Evolutionary conservation across 2,113 vertebrate species (phyloP).

Genomic region (Tetrax tetrax): DNA sequence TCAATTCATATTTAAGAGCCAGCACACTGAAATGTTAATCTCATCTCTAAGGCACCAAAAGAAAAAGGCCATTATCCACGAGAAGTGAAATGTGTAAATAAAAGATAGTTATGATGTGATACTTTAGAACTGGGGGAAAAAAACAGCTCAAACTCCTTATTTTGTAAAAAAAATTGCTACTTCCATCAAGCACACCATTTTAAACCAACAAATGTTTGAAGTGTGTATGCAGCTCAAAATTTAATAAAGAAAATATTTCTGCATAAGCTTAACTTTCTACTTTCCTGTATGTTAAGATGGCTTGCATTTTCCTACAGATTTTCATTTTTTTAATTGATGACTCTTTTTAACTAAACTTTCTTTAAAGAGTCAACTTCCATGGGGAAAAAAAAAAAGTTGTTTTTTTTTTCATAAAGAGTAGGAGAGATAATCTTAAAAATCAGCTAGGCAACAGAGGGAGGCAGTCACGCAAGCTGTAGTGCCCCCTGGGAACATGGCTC

Average conservation of each 20-base stretch:
- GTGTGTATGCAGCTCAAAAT: not conserved
- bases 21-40: rapidly evolving
- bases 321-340: not conserved
- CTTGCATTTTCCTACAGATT: not conserved
- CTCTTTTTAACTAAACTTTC: not conserved
- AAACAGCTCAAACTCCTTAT: not conserved
- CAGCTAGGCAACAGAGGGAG: not conserved
- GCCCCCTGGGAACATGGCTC: not conserved
- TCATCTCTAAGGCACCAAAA: not conserved
- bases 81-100: not conserved
- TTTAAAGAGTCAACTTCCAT: not conserved
- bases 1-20: not conserved
- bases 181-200: not conserved
- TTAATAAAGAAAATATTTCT: not conserved
- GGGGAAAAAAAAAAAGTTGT: too few species aligned
- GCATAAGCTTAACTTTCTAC: not conserved
- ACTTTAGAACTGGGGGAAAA: not conserved
- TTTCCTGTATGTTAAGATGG: not conserved
- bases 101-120: not conserved
- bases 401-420: not conserved
- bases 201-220: not conserved
- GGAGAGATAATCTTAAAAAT: not conserved
- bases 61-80: not conserved
- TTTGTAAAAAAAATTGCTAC: not conserved
- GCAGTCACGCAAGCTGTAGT: not conserved